Conservation (phyloP, 2,888 invertebrate species). For the Limenitis camilla region DNA sequence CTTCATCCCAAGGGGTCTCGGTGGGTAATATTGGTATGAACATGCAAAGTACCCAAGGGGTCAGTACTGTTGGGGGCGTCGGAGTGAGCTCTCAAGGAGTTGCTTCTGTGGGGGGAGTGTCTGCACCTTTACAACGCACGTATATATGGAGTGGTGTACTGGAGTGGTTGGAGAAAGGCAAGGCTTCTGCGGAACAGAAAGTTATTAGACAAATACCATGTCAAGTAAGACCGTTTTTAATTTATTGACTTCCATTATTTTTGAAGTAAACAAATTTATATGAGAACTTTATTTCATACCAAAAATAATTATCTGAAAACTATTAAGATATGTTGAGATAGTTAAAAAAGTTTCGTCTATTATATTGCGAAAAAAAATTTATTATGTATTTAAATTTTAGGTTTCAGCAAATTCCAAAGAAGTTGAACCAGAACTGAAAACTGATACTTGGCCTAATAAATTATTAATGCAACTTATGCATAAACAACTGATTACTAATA, state of each 20-base stretch:
- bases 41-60: slow-evolving; percentile 1
- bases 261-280: no score
- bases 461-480: slow-evolving; percentile 96
- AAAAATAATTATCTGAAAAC: no score
- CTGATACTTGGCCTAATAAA: slow-evolving; percentile 94
- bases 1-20: slow-evolving; percentile 1
- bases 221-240: slow-evolving; percentile 40
- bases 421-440: slow-evolving; percentile 93
- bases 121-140: slow-evolving; percentile 41
- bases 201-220: slow-evolving; percentile 80
- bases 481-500: slow-evolving; percentile 90
- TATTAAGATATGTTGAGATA: no score
- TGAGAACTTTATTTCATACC: no score
- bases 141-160: slow-evolving; percentile 86
- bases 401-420: slow-evolving; percentile 80
- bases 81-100: slow-evolving; percentile 1
- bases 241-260: no score
- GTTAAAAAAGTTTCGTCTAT: no score
- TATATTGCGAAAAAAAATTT: no score
- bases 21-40: slow-evolving; percentile 2
- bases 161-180: slow-evolving; percentile 95
- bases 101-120: neutral
- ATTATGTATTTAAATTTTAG: slow-evolving; percentile 36
- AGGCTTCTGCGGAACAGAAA: slow-evolving; percentile 84
- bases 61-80: slow-evolving; percentile 1